A percentile compares a stretch with the other conserved stretches of the same genome.
phyloP scores from a whole-genome alignment of 1,140 invertebrate species.

The Brachionus rotundiformis region DNA sequence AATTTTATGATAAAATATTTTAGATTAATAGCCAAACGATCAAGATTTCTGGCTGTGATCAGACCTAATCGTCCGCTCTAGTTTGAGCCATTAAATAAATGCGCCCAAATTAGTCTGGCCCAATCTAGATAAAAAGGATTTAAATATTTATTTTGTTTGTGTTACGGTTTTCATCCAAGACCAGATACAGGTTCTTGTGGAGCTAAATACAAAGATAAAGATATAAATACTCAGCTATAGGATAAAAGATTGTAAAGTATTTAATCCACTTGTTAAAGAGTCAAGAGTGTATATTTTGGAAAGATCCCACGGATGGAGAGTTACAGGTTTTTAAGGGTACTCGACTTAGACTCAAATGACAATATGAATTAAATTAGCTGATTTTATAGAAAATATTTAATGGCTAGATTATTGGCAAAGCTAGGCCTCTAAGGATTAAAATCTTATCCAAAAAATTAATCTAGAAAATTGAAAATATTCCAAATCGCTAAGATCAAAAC shows the following conservation, averaged over 20 bases:
- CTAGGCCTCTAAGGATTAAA: neutral
- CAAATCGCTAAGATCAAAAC: conserved; percentile 6
- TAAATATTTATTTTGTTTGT: neutral
- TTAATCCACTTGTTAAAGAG: conserved; percentile 1
- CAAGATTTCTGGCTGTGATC: neutral
- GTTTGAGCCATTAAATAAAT: neutral
- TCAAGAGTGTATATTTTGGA: no score
- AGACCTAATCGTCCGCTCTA: neutral
- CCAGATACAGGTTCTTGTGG: neutral
- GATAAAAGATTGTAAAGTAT: neutral
- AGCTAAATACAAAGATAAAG: neutral
- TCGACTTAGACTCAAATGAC: neutral
- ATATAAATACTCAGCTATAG: neutral
- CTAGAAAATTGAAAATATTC: conserved; percentile 7
- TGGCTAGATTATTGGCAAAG: neutral
- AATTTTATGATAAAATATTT: neutral
- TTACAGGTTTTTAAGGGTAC: neutral
- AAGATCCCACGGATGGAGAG: neutral
- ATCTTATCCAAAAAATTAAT: conserved; percentile 11
- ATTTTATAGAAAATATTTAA: neutral
- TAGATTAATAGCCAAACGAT: neutral
- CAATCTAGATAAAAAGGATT: neutral
- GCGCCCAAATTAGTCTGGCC: neutral
- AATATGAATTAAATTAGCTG: neutral
- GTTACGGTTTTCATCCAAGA: conserved; percentile 4